A percentile compares a stretch with the other conserved stretches of the same genome.
These are phyloP conservation scores for Amphimallon solstitiale DNA, from an alignment of 2,888 invertebrate genomes.

Conservation along the genomic window DNA sequence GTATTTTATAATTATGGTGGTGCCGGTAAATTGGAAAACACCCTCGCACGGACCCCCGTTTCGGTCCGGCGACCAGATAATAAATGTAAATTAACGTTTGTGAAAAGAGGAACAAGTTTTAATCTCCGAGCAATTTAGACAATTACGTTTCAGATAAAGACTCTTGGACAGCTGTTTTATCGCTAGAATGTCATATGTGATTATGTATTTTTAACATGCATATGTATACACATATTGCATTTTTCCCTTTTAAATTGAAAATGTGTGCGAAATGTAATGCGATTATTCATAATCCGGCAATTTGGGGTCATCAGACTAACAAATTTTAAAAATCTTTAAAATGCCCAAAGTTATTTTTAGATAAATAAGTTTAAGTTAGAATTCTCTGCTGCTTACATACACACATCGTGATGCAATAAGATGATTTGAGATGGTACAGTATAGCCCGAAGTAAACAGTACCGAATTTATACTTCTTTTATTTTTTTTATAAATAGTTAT, in stretches of 20 bases:
- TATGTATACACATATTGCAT: background rate
- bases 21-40: slow-evolving; percentile 10
- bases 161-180: slow-evolving; percentile 24
- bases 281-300: too few relatives aligned
- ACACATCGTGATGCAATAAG: too few relatives aligned
- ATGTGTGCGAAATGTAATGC: background rate
- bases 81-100: slow-evolving; percentile 29
- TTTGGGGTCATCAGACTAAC: too few relatives aligned
- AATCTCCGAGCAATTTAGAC: slow-evolving; percentile 29
- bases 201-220: background rate
- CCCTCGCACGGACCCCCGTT: slow-evolving; percentile 2
- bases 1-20: slow-evolving; percentile 25
- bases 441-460: too few relatives aligned
- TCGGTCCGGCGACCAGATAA: slow-evolving; percentile 15
- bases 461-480: too few relatives aligned
- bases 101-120: slow-evolving; percentile 25
- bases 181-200: slow-evolving; percentile 24
- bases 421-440: too few relatives aligned
- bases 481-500: too few relatives aligned
- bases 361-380: too few relatives aligned
- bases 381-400: too few relatives aligned
- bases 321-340: too few relatives aligned
- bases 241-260: background rate
- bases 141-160: slow-evolving; percentile 30
- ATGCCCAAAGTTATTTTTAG: too few relatives aligned